Evolutionary conservation across 2,113 vertebrate genomes (phyloP), one percentile per base, ranked within the genome.

Genomic region (Cryptomyrus ogoouensis): DNA sequence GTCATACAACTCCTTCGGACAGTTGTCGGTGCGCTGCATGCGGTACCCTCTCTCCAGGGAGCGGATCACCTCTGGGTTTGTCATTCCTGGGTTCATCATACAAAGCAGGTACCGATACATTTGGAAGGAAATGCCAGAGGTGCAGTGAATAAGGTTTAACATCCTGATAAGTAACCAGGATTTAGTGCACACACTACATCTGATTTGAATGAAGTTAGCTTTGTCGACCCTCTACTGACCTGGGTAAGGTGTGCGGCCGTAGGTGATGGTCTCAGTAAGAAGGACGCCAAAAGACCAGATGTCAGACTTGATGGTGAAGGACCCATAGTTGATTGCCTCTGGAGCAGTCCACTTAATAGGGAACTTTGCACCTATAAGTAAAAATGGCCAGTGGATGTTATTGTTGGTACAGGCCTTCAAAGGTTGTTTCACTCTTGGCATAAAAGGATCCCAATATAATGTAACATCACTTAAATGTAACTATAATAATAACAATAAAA

Each of bases 321-420:
- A 99, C 27, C 98, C 98, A 0, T 97, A 99, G 94, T 98, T 98
- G 92, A 99, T 97, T 91, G 98, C 98, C 92, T 99, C 98, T 0
- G 97, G 98, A 2, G 98, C 96, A 0, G 98, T 99, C 98, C 98
- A 99, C 90, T 99, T 99, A 90, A 99, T 99, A 80, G 98, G 98
- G 91, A 99, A 99, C 90, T 99, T 99, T 91, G 98, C 97, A 91
- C 98, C 98, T 99, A 92, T n/a, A 24, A 50, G 86, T 50, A 89
- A 66, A n/a, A 46, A 35, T 10, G 21, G 2, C 27, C 39, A 83
- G 24, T 31, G 8, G 9, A 53, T 87, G 44, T 53, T 39, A 83
- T 2, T 39, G 9, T 35, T 44, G 15, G 15, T 42, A 42, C 15
- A 7, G 74, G 19, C 49, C 77, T 80, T 85, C 80, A 49, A 17